Evolutionary conservation across 2,113 vertebrate genomes (phyloP).

Genomic region (Nannospalax galili): DNA sequence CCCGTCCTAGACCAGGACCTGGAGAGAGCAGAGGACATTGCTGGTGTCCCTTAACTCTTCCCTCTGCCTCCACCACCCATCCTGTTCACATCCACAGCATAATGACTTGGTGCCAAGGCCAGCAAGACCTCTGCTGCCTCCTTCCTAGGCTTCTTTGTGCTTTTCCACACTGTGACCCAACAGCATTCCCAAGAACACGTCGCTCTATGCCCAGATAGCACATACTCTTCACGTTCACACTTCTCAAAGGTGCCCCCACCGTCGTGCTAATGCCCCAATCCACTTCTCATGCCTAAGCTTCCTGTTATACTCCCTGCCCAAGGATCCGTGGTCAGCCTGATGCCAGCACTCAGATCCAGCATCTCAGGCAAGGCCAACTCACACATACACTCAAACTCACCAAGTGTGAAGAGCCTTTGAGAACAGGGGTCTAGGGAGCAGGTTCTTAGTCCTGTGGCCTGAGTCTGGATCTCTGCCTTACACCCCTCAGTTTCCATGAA

Average conservation of each 20-base stretch:
- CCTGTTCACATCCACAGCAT: neutral
- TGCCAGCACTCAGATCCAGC: neutral
- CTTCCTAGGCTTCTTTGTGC: neutral
- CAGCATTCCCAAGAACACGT: neutral
- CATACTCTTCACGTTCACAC: accelerated
- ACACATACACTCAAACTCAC: neutral
- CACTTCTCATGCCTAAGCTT: neutral
- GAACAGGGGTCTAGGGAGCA: neutral
- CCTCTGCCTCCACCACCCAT: neutral
- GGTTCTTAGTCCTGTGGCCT: neutral
- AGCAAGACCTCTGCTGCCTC: too few species aligned
- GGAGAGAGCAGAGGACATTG: neutral
- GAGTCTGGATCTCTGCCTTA: neutral
- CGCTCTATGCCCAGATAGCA: neutral
- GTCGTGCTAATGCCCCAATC: neutral
- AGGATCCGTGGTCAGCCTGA: accelerated
- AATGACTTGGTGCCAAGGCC: neutral
- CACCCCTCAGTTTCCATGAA: neutral
- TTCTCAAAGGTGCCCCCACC: neutral
- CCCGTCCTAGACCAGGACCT: neutral
- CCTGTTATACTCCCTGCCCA: neutral
- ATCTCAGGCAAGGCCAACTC: neutral
- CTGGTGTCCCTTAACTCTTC: neutral
- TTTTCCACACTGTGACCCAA: neutral
- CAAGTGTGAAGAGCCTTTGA: neutral